These are phyloP conservation scores for Macropus fuliginosus DNA, from an alignment of 2,797 vertebrate species.

Conservation along the genomic window DNA sequence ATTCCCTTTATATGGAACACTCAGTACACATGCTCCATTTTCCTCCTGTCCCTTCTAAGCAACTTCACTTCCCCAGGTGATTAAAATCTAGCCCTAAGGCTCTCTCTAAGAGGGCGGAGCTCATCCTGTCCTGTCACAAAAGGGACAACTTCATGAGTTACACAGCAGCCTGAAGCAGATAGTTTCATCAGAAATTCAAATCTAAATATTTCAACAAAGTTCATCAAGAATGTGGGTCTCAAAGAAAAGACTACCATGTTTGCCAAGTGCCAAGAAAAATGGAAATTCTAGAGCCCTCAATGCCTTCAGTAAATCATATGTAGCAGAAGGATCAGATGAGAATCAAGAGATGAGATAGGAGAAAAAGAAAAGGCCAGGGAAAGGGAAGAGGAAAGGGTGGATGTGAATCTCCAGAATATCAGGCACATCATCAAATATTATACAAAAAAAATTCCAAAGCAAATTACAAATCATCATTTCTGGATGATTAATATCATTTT, in stretches of 20 bases:
- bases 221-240: background rate
- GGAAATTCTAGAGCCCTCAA: background rate
- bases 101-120: background rate
- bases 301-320: background rate
- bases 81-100: background rate
- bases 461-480: background rate
- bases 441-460: rapidly evolving
- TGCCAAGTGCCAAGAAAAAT: background rate
- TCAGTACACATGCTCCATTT: background rate
- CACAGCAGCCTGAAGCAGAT: background rate
- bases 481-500: rapidly evolving
- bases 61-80: background rate
- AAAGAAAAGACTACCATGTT: background rate
- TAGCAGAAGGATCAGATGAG: background rate
- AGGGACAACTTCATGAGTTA: background rate
- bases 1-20: background rate
- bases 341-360: background rate
- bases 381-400: rapidly evolving
- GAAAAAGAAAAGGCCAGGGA: background rate
- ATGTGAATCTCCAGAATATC: background rate
- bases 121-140: background rate
- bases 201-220: background rate
- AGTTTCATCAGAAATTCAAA: background rate
- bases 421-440: background rate
- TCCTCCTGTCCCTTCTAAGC: background rate